These are phyloP conservation scores for Zapornia atra DNA, from an alignment of 2,113 vertebrate species.

Conservation along the genomic window DNA sequence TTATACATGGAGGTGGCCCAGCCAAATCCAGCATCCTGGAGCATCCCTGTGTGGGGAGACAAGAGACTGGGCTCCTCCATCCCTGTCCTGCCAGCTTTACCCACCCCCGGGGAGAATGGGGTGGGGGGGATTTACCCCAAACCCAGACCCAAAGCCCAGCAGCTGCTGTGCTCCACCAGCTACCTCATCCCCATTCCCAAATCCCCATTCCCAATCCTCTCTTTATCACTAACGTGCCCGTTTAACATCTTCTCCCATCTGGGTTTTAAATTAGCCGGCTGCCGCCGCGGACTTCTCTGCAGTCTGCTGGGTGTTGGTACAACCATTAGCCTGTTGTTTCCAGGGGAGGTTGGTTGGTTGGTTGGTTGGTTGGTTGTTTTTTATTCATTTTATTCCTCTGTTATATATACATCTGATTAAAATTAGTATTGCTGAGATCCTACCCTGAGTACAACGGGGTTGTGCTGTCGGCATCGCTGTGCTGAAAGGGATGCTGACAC, in stretches of 20 bases:
- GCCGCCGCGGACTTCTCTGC: neutral
- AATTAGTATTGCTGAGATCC: neutral
- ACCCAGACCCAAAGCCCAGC: neutral
- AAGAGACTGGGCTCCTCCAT: fast-evolving
- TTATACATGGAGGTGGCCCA: fast-evolving
- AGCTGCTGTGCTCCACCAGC: neutral
- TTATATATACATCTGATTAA: neutral
- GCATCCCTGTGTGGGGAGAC: fast-evolving
- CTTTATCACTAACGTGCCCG: neutral
- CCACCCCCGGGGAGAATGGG: no score
- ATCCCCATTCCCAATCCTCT: neutral
- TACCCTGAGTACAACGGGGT: no score
- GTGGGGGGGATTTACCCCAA: neutral
- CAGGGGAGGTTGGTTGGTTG: no score
- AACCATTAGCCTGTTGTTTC: neutral
- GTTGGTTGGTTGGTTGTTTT: no score
- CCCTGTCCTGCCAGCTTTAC: fast-evolving
- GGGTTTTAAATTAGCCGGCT: neutral
- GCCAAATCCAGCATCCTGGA: fast-evolving
- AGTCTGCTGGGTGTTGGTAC: neutral
- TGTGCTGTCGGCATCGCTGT: no score
- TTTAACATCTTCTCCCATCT: neutral
- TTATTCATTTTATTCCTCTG: neutral
- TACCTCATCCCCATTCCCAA: neutral
- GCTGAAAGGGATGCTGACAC: neutral